Base-by-base conservation (phyloP, 2,113 vertebrate species). In the Oreocharis arfaki region DNA sequence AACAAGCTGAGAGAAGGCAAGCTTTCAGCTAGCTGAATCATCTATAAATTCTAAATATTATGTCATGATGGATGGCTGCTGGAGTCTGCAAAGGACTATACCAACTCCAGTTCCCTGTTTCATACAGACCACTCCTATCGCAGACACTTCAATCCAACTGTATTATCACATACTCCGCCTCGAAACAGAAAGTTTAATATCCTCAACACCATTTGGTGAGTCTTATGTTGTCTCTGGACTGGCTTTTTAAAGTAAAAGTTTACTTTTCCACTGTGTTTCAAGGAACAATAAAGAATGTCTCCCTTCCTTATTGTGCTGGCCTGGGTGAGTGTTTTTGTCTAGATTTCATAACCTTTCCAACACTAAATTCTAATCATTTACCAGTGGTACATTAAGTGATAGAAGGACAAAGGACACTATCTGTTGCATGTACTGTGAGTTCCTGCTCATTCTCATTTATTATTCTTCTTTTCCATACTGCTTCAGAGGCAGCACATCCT, bases 31-130 rank as follows among this genome's bases (percentile, higher is more conserved):
- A 63, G 76, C 49, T 86, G 91, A 92, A 87, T 90, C 33, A 70
- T 90, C 42, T 78, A 35, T 14, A 78, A 95, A 77, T 93, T 90
- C 68, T 88, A 90, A 95, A 75, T 92, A 90, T 80, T 84, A 75
- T 71, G 76, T 67, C 56, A 44, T 70, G 73, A 90, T 1, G 12
- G 24, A 90, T 90, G 64, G 50, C 42, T 95, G 50, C 76, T 78
- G 86, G 55, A 90, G 32, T 55, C 32, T 0, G 0, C 0, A 1
- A 83, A 87, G 57, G 37, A 22, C 55, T 44, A 39, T 32, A 90
- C 21, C 76, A 92, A 92, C 81, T 80, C 56, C 71, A n/a, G 30
- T 67, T 90, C 46, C 39, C 39, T 41, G 11, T 78, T 95, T 42
- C 24, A 59, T 0, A 7, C 22, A 74, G 86, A 93, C 89, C 86